A percentile compares a stretch with the other conserved stretches of the same genome.
These are phyloP conservation scores for Psittacara wagleri DNA, from an alignment of 2,113 vertebrate genomes.

Conservation along the genomic window DNA sequence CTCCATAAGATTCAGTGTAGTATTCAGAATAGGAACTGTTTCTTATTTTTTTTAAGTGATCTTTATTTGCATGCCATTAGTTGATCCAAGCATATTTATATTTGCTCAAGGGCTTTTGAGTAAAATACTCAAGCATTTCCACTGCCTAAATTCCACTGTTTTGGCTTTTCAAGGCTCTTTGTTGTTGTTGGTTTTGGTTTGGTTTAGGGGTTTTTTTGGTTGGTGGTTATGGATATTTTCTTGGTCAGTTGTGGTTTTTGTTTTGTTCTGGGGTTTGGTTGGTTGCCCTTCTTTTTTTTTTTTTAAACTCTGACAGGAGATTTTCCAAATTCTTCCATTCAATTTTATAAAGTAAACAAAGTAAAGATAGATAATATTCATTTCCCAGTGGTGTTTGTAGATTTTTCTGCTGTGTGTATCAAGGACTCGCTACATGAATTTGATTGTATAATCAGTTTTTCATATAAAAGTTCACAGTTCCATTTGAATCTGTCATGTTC, in stretches of 20 bases:
- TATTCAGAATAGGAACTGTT: neutral
- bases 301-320: neutral
- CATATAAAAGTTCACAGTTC: neutral
- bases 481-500: neutral
- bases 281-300: neutral
- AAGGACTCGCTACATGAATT: neutral
- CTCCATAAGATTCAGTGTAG: neutral
- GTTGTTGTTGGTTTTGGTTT: neutral
- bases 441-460: neutral
- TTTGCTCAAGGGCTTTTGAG: neutral
- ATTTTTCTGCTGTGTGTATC: neutral
- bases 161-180: neutral
- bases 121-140: neutral
- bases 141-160: neutral
- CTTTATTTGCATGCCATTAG: neutral
- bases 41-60: neutral
- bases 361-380: neutral
- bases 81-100: neutral
- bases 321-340: neutral
- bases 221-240: neutral
- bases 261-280: neutral
- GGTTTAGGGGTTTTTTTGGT: neutral
- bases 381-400: neutral
- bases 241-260: neutral
- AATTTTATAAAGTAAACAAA: neutral